Conservation (phyloP, 2,113 vertebrate genomes). For the Hippoglossus stenolepis region DNA sequence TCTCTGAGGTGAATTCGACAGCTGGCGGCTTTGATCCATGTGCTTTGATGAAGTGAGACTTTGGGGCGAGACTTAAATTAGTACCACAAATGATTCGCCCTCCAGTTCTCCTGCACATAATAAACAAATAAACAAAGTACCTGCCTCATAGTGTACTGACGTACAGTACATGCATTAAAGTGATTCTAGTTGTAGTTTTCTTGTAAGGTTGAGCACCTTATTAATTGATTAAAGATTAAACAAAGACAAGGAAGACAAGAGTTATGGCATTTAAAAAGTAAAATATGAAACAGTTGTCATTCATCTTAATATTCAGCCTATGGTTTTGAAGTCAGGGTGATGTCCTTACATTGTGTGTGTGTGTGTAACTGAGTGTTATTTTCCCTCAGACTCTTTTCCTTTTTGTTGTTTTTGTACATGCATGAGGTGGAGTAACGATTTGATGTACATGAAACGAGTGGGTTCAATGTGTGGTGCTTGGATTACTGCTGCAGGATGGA, state of each 20-base stretch:
- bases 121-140: background rate
- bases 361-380: no score
- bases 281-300: no score
- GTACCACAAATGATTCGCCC: conserved; percentile 15
- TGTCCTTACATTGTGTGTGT: no score
- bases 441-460: no score
- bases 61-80: conserved; percentile 9
- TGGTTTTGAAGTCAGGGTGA: no score
- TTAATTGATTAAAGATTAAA: background rate
- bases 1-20: conserved; percentile 14
- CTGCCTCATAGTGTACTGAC: background rate
- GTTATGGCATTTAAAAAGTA: background rate
- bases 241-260: background rate
- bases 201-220: background rate
- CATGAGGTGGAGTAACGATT: no score
- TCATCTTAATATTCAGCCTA: no score
- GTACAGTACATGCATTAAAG: background rate
- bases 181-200: background rate
- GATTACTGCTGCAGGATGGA: no score
- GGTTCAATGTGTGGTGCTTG: no score
- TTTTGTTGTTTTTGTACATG: no score
- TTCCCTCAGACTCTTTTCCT: no score
- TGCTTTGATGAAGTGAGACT: conserved; percentile 32
- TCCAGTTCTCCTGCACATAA: conserved; percentile 2
- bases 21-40: background rate